Evolutionary conservation across 2,797 vertebrate genomes (phyloP).

Genomic region (Pagetopsis macropterus): DNA sequence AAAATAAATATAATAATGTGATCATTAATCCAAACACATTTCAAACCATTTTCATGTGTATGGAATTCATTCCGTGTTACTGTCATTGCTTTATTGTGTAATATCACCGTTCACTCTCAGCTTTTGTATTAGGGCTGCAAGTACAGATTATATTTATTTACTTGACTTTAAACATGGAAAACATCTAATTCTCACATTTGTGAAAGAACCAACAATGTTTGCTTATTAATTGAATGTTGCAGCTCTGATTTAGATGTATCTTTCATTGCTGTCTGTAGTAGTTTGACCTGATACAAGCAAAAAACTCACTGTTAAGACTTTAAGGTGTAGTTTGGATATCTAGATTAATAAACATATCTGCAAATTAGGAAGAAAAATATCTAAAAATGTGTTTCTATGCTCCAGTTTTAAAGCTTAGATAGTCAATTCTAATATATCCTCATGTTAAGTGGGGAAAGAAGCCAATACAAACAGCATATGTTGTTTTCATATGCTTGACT

Average conservation of each 20-base stretch:
- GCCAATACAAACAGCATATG: conserved; percentile 57
- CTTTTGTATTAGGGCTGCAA: neutral
- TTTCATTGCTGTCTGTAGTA: neutral
- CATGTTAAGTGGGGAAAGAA: conserved; percentile 24
- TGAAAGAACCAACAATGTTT: neutral
- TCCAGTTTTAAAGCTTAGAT: neutral
- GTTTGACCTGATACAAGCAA: conserved; percentile 2
- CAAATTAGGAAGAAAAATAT: neutral
- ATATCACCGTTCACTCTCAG: neutral
- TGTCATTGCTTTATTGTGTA: neutral
- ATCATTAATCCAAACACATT: neutral
- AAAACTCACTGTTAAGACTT: neutral
- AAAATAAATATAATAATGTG: neutral
- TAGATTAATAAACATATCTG: neutral
- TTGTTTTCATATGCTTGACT: conserved; percentile 55
- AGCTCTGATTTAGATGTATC: neutral
- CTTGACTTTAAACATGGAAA: neutral
- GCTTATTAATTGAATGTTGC: no score
- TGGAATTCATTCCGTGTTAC: conserved; percentile 9
- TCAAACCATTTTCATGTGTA: neutral
- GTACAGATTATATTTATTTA: neutral
- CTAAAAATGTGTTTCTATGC: neutral
- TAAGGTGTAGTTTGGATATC: neutral
- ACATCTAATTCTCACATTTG: neutral
- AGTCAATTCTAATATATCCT: neutral